These are phyloP conservation scores for Andrena bicolor DNA, from an alignment of 2,888 invertebrate genomes.

Conservation along the genomic window DNA sequence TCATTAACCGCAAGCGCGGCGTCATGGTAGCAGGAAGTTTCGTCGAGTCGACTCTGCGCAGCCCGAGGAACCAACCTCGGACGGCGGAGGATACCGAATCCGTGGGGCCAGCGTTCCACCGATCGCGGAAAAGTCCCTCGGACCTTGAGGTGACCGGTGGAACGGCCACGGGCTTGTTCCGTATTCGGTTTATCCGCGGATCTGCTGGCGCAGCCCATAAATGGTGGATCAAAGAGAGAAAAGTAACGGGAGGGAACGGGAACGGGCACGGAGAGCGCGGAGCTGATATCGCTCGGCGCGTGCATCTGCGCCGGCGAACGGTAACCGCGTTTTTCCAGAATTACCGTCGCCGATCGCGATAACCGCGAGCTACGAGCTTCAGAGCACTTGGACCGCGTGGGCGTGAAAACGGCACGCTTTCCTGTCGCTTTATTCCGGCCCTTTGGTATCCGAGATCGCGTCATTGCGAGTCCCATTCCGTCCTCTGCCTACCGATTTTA, in stretches of 20 bases:
- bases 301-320: conserved; percentile 39
- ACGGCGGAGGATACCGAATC: not conserved
- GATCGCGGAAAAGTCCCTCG: conserved; percentile 16
- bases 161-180: not conserved
- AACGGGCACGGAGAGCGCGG: conserved; percentile 15
- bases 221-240: conserved; percentile 20
- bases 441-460: not conserved
- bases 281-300: conserved; percentile 29
- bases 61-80: not conserved
- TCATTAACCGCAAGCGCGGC: conserved; percentile 28
- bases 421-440: not conserved
- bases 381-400: conserved; percentile 10
- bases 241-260: conserved; percentile 48
- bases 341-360: conserved; percentile 24
- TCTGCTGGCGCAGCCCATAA: conserved; percentile 34
- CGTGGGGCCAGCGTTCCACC: not conserved
- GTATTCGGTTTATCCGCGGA: conserved; percentile 45
- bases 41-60: not conserved
- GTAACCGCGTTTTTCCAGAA: conserved; percentile 48
- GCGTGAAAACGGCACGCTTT: conserved; percentile 26
- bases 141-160: conserved; percentile 1
- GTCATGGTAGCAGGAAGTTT: conserved; percentile 11
- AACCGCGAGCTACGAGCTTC: conserved; percentile 24
- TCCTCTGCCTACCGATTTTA: not conserved
- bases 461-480: not conserved